Conservation (phyloP, 2,888 invertebrate genomes). For the Yponomeuta sedellus region DNA sequence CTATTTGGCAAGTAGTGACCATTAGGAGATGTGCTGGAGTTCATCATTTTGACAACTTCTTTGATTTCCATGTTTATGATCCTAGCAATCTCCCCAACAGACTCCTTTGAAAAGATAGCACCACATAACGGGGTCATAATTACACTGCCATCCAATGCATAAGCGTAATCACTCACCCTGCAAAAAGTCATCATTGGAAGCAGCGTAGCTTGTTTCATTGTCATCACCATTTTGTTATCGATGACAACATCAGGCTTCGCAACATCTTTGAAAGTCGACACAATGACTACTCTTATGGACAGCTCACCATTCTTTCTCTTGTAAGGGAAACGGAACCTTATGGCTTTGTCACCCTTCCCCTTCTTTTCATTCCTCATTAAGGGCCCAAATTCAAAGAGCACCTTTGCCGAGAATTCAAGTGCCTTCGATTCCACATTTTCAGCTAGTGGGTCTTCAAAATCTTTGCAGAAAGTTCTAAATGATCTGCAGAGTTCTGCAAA, state of each 20-base stretch:
- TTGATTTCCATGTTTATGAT: accelerated
- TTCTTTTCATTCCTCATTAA: too few relatives aligned
- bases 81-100: background rate
- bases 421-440: too few relatives aligned
- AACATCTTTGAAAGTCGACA: background rate
- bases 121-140: background rate
- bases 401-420: too few relatives aligned
- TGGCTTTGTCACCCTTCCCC: too few relatives aligned
- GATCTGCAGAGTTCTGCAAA: too few relatives aligned
- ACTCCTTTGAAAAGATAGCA: background rate
- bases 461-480: too few relatives aligned
- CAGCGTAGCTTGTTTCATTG: background rate
- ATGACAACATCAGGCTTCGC: background rate
- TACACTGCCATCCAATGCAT: accelerated
- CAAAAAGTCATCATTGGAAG: background rate
- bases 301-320: too few relatives aligned
- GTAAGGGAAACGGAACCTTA: too few relatives aligned
- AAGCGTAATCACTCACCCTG: background rate
- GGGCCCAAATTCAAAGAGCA: too few relatives aligned
- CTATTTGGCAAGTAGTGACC: background rate
- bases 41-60: background rate
- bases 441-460: too few relatives aligned
- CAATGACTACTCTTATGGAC: too few relatives aligned
- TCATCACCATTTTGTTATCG: background rate
- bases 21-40: background rate